Evolutionary conservation across 2,888 invertebrate genomes (phyloP), one percentile per base, ranked within the genome.

Genomic region (Polydesmus complanatus): DNA sequence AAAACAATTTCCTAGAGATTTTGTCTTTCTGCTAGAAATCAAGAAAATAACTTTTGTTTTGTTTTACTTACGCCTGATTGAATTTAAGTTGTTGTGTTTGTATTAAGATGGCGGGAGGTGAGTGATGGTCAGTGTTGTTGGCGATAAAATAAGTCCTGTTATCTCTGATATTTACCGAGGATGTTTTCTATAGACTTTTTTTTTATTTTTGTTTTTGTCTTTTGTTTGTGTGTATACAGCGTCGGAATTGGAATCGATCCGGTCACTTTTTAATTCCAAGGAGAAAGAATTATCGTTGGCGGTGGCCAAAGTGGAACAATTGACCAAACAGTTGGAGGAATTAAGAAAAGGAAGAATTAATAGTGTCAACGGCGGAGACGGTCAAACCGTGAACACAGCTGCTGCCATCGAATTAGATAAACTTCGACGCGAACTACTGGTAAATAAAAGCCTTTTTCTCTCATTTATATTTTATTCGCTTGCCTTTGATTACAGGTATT

Each of bases 241-340:
- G 70, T 89, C 91, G 73, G 96, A 96, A 79, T 81, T 96, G 77
- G 94, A 96, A 78, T 90, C 93, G 67, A 94, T 94, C 74, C 85
- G 93, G 70, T 89, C 92, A 66, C 81, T 95, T 63, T 96, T 95
- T 82, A 93, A 91, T 79, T 94, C 95, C 73, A 96, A 96, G 73
- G 96, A 96, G 74, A 94, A 94, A 76, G 95, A 96, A 77, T 78
- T 97, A 64, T 88, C 92, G 61, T 78, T 93, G 80, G 96, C 96
- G n/a, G 94, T 96, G 72, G 89, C 90, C 70, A 93, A 94, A 78
- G 96, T 96, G 71, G 95, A 97, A 72, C 92, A 94, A 77, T 80
- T 97, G 72, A 94, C 93, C 65, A 78, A 88, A 69, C 95, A 97
- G 77, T 80, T 97, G 67, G 96, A 97, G 73, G 93, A 95, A 71